Conservation (phyloP, 2,888 invertebrate genomes). For the Chrysina gloriosa region DNA sequence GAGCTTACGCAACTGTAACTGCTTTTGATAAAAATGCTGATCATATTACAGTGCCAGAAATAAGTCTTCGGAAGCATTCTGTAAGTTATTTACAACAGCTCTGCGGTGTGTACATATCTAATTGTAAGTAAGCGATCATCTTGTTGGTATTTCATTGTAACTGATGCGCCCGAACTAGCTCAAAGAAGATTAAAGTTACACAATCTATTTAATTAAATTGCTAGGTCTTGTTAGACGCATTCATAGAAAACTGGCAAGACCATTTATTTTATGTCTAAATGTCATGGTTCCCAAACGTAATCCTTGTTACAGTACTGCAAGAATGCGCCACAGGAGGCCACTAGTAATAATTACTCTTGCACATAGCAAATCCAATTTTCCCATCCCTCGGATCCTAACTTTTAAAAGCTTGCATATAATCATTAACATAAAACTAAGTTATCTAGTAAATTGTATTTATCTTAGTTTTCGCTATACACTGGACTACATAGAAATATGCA, state of each 20-base stretch:
- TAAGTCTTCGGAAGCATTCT: too few relatives aligned
- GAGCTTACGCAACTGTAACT: too few relatives aligned
- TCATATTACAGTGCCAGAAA: too few relatives aligned
- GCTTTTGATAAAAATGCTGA: too few relatives aligned
- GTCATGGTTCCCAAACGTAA: constrained; percentile 48
- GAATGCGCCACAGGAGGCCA: constrained; percentile 60
- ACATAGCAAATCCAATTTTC: constrained; percentile 52
- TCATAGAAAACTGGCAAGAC: constrained; percentile 35
- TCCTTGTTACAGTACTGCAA: constrained; percentile 52
- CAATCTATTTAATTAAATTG: constrained; percentile 40
- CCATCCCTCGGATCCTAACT: constrained; percentile 55
- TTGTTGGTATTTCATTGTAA: constrained; percentile 3
- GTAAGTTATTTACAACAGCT: too few relatives aligned
- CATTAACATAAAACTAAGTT: constrained; percentile 59
- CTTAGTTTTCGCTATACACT: constrained; percentile 24
- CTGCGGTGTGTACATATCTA: not conserved
- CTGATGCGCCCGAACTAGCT: not conserved
- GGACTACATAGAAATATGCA: constrained; percentile 35
- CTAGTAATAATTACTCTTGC: constrained; percentile 60
- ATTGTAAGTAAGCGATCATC: not conserved
- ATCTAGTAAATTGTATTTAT: constrained; percentile 46
- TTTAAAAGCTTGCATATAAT: constrained; percentile 63
- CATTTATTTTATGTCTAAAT: constrained; percentile 43
- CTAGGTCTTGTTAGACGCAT: constrained; percentile 27
- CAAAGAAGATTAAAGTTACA: constrained; percentile 18